These are phyloP conservation scores for Aphidius colemani DNA, from an alignment of 2,888 invertebrate species.

Conservation along the genomic window DNA sequence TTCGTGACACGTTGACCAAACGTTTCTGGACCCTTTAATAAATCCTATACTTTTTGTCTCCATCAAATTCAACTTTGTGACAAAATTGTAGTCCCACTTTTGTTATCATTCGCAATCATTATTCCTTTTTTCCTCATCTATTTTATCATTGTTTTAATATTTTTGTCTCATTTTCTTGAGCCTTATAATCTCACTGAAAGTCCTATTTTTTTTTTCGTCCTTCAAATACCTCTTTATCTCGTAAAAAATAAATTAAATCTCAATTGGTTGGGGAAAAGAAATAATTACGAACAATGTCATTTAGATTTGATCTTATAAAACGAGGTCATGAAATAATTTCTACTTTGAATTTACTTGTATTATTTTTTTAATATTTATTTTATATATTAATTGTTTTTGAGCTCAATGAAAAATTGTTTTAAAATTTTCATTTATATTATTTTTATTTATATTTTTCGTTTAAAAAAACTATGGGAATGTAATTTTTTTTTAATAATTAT, in stretches of 20 bases:
- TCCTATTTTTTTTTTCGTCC: constrained; percentile 16
- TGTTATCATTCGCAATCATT: constrained; percentile 14
- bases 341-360: no score
- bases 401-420: no score
- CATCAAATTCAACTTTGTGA: background rate
- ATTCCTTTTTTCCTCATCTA: constrained; percentile 16
- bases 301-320: no score
- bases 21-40: constrained; percentile 26
- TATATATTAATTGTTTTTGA: no score
- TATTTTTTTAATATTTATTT: no score
- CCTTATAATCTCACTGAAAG: background rate
- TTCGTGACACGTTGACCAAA: constrained; percentile 28
- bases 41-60: constrained; percentile 9
- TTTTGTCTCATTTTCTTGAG: constrained; percentile 2
- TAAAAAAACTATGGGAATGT: no score
- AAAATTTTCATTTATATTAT: no score
- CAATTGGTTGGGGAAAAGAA: background rate
- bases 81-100: constrained; percentile 8
- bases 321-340: no score
- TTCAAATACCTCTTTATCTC: constrained; percentile 30
- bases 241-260: constrained; percentile 7
- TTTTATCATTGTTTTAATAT: background rate
- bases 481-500: no score
- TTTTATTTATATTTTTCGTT: no score
- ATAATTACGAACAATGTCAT: background rate